Percentiles rank a stretch among this genome's conserved stretches.
Conservation (phyloP, 2,113 vertebrate species). For the Chrysochloris asiatica region DNA sequence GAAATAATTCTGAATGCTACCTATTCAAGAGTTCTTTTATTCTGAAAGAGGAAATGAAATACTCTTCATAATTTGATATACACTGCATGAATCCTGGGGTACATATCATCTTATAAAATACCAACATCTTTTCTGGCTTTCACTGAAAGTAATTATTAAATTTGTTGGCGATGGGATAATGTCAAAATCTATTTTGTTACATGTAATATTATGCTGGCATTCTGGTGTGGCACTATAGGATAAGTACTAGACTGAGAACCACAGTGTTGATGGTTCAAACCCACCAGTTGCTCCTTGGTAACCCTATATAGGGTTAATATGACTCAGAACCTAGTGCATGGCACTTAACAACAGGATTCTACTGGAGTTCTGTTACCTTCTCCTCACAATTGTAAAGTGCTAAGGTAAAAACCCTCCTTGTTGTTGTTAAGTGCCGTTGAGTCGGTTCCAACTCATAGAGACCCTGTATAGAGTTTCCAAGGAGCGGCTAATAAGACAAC, state of each 20-base stretch:
- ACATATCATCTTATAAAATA: neutral
- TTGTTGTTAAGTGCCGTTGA: too few relatives aligned
- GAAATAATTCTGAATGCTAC: neutral
- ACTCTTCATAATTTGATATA: neutral
- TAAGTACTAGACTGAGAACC: too few relatives aligned
- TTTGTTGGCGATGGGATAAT: neutral
- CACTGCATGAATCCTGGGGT: rapidly evolving
- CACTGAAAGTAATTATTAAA: rapidly evolving
- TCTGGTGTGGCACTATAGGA: too few relatives aligned
- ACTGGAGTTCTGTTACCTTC: too few relatives aligned
- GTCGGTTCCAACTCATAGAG: too few relatives aligned
- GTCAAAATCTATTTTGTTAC: neutral
- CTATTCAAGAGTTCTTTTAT: neutral
- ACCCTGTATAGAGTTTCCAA: too few relatives aligned
- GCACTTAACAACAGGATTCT: too few relatives aligned
- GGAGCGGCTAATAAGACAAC: too few relatives aligned
- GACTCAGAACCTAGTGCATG: too few relatives aligned
- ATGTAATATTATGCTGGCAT: neutral
- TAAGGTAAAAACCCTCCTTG: neutral
- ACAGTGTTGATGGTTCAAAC: too few relatives aligned
- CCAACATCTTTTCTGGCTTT: neutral
- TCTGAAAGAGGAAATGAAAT: neutral
- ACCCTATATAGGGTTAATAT: too few relatives aligned
- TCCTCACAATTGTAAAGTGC: neutral
- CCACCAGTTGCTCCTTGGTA: too few relatives aligned